Evolutionary conservation across 2,797 vertebrate species (phyloP).

Genomic region (Poliocrania exsul): DNA sequence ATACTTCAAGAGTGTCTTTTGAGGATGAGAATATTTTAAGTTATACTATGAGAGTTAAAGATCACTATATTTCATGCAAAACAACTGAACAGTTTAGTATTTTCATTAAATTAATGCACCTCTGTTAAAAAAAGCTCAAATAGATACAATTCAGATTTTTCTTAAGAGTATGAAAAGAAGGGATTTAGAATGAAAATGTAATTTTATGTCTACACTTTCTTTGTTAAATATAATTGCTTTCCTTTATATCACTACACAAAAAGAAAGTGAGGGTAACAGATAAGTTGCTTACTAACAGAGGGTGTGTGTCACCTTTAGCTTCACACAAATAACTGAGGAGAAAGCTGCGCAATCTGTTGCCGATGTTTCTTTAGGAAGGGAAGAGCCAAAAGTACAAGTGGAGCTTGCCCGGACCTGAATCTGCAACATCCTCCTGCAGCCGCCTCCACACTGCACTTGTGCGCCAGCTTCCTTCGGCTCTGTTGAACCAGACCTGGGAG

Average conservation of each 20-base stretch:
- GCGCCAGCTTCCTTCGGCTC: constrained; percentile 50
- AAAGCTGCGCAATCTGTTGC: background rate
- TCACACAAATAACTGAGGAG: background rate
- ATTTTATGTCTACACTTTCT: background rate
- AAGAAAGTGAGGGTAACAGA: background rate
- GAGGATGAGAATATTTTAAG: background rate
- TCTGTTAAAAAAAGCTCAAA: background rate
- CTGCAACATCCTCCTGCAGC: constrained; percentile 27
- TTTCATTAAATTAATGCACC: background rate
- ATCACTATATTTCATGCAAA: background rate
- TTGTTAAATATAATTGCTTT: background rate
- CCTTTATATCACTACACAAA: background rate
- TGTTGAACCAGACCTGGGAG: constrained; percentile 61
- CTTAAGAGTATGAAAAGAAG: background rate
- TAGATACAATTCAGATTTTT: background rate
- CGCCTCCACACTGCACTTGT: background rate
- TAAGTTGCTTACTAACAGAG: background rate
- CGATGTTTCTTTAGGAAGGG: constrained; percentile 39
- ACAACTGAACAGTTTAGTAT: background rate
- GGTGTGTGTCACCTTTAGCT: background rate
- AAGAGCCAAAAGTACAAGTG: background rate
- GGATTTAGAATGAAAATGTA: background rate
- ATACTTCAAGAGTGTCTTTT: background rate
- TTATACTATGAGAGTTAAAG: background rate
- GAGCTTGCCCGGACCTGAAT: constrained; percentile 33